phyloP scores from a whole-genome alignment of 64 coral and sea anemone genomes.

The Actinia tenebrosa region DNA sequence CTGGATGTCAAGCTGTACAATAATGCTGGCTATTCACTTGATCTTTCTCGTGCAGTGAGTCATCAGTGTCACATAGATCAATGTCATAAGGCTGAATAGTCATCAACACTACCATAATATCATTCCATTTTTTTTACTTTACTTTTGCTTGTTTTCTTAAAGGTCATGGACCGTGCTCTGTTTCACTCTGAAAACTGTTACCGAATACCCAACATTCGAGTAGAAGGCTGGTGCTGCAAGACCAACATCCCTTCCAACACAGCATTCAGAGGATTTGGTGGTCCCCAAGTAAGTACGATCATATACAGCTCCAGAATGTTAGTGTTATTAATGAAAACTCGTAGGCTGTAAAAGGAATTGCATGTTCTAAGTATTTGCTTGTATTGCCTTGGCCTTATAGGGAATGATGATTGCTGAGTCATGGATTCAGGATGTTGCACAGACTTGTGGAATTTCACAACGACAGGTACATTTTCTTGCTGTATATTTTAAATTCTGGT shows the following conservation, averaged over 20 bases:
- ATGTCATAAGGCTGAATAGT: too few relatives aligned
- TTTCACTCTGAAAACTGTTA: constrained; percentile 73
- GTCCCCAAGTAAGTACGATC: constrained; percentile 39
- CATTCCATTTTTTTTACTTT: neutral
- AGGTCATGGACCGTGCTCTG: constrained; percentile 63
- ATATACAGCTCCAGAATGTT: too few relatives aligned
- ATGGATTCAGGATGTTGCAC: constrained; percentile 74
- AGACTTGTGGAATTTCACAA: constrained; percentile 69
- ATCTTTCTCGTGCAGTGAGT: constrained; percentile 68
- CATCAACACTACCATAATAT: neutral
- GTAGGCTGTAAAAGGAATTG: too few relatives aligned
- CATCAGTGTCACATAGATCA: neutral
- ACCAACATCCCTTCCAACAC: constrained; percentile 77
- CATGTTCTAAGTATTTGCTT: too few relatives aligned
- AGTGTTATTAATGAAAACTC: too few relatives aligned
- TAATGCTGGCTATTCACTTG: constrained; percentile 68
- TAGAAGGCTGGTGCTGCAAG: constrained; percentile 53
- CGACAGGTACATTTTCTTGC: constrained; percentile 32
- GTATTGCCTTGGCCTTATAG: neutral
- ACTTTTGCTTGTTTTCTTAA: neutral
- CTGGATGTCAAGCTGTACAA: constrained; percentile 63
- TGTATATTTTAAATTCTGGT: too few relatives aligned
- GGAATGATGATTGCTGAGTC: constrained; percentile 78
- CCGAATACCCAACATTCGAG: constrained; percentile 57
- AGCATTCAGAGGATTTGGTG: constrained; percentile 87